A percentile compares a stretch with the other conserved stretches of the same genome.
These are phyloP conservation scores for Meteorus cinctellus DNA, from an alignment of 2,888 invertebrate genomes.

Conservation along the genomic window DNA sequence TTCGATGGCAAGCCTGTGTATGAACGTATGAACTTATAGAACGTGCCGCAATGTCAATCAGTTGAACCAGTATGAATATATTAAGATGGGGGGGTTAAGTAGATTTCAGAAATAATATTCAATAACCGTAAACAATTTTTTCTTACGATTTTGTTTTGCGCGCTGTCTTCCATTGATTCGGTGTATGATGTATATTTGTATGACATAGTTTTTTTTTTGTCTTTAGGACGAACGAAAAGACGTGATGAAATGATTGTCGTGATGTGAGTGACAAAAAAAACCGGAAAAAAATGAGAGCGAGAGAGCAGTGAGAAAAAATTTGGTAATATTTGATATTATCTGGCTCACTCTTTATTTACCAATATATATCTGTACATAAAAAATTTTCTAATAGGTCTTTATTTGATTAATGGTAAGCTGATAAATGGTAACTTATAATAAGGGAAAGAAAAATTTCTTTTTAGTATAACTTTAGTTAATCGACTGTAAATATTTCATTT, in stretches of 20 bases:
- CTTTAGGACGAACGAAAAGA: background rate
- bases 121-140: background rate
- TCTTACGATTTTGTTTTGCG: background rate
- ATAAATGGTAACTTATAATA: conserved; percentile 45
- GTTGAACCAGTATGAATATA: background rate
- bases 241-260: conserved; percentile 9
- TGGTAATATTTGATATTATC: background rate
- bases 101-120: background rate
- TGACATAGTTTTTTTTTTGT: conserved; percentile 20
- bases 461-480: conserved; percentile 47
- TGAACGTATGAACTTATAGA: background rate
- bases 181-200: background rate
- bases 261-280: conserved; percentile 11
- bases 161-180: conserved; percentile 21
- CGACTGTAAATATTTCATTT: conserved; percentile 48
- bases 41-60: conserved; percentile 11
- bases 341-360: conserved; percentile 52
- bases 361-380: conserved; percentile 54
- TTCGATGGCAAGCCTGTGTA: background rate
- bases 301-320: background rate
- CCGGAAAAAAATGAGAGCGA: background rate
- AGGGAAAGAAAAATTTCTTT: conserved; percentile 35
- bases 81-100: background rate
- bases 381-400: conserved; percentile 50
- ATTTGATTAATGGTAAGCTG: conserved; percentile 48